Conservation (phyloP, 2,797 vertebrate genomes). For the Eremophila alpestris region DNA sequence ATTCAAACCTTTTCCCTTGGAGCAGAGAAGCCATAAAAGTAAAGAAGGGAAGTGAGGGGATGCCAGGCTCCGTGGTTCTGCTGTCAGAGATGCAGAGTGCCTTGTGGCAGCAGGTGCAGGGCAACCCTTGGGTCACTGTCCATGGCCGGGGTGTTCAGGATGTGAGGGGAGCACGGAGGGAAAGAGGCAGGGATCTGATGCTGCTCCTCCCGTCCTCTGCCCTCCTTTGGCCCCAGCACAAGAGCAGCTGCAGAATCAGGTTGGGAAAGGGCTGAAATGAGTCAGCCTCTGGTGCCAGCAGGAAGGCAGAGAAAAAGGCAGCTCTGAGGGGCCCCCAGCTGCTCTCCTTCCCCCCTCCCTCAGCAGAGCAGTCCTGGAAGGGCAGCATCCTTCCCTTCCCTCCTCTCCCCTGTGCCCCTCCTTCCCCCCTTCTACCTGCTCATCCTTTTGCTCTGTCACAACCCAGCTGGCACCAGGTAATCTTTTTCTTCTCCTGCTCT, state of each 20-base stretch:
- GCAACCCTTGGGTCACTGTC: neutral
- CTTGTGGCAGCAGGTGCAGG: neutral
- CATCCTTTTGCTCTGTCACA: neutral
- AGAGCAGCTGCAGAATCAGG: neutral
- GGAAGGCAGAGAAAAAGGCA: neutral
- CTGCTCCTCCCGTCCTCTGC: neutral
- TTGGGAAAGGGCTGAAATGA: neutral
- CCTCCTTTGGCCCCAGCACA: neutral
- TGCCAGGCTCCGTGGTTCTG: neutral
- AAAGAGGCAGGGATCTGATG: rapidly evolving
- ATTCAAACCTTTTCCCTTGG: neutral
- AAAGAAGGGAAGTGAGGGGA: rapidly evolving
- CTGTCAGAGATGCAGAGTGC: neutral
- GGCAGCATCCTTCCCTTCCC: neutral
- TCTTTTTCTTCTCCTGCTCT: neutral
- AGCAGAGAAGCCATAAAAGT: neutral
- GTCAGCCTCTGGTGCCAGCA: neutral
- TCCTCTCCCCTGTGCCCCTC: rapidly evolving
- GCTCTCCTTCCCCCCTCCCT: neutral
- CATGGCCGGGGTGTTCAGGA: rapidly evolving
- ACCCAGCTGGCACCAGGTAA: rapidly evolving
- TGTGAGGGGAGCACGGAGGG: neutral
- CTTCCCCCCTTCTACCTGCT: neutral
- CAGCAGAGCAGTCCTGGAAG: neutral
- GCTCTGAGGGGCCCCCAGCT: neutral